These are phyloP conservation scores for Neostethus bicornis DNA, from an alignment of 2,797 vertebrate species.

Conservation along the genomic window DNA sequence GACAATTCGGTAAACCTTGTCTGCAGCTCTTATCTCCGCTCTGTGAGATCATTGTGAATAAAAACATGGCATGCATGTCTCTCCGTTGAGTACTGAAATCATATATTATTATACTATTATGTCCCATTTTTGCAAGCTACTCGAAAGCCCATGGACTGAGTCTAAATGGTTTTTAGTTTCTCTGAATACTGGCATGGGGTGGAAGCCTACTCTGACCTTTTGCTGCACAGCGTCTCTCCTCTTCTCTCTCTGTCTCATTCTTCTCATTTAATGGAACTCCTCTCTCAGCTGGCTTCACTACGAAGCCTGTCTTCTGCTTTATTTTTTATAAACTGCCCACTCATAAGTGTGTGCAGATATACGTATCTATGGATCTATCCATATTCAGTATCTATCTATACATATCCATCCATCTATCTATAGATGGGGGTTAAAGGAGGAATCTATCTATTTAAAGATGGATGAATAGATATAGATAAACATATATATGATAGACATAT, in stretches of 20 bases:
- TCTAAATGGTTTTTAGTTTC: constrained; percentile 54
- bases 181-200: constrained; percentile 42
- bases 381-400: no score
- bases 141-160: constrained; percentile 45
- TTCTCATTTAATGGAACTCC: constrained; percentile 41
- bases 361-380: no score
- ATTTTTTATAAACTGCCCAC: constrained; percentile 29
- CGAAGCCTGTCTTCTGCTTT: constrained; percentile 35
- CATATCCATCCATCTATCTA: no score
- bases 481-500: no score
- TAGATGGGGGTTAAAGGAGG: no score
- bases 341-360: constrained; percentile 1
- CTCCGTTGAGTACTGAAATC: constrained; percentile 37
- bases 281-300: constrained; percentile 15
- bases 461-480: no score
- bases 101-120: constrained; percentile 62
- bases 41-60: constrained; percentile 1
- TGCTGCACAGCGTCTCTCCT: constrained; percentile 48
- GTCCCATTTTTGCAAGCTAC: constrained; percentile 37
- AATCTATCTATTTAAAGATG: no score
- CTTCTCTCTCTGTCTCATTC: constrained; percentile 37
- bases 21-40: constrained; percentile 30
- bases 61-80: constrained; percentile 5
- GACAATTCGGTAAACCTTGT: constrained; percentile 15
- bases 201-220: constrained; percentile 67